Evolutionary conservation across 1,140 invertebrate species (phyloP).

Genomic region (Piezodorus guildinii): DNA sequence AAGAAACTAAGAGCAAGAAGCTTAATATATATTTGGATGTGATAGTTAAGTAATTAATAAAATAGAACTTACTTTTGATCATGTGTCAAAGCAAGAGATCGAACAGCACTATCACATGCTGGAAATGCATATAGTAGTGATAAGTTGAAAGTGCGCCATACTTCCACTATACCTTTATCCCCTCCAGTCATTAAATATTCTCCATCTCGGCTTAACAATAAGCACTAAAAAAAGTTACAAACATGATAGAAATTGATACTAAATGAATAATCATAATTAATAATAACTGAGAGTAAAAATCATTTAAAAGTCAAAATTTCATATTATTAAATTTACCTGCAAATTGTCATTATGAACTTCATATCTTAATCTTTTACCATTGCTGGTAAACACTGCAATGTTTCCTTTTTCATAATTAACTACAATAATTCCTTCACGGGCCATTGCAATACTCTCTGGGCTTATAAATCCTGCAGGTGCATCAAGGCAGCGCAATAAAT

Average conservation of each 20-base stretch:
- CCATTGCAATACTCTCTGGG: conserved; percentile 86
- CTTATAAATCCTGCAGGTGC: conserved; percentile 63
- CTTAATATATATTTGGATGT: too few species aligned
- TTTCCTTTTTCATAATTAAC: conserved; percentile 85
- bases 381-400: conserved; percentile 86
- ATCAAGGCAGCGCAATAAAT: conserved; percentile 84
- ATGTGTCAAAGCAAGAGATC: conserved; percentile 85
- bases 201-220: conserved; percentile 89
- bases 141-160: conserved; percentile 95
- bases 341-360: conserved; percentile 90
- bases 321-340: conserved; percentile 50
- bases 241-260: background rate
- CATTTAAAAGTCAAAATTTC: too few species aligned
- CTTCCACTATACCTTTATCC: conserved; percentile 92
- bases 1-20: too few species aligned
- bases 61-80: conserved; percentile 79
- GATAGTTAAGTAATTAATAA: too few species aligned
- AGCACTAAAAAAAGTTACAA: conserved; percentile 57
- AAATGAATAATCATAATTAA: background rate
- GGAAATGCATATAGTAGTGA: conserved; percentile 95
- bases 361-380: conserved; percentile 73
- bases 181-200: conserved; percentile 96
- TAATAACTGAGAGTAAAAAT: too few species aligned
- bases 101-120: conserved; percentile 84
- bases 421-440: conserved; percentile 90